Conservation (phyloP, 1,140 invertebrate genomes). For the Scaptodrosophila lebanonensis region DNA sequence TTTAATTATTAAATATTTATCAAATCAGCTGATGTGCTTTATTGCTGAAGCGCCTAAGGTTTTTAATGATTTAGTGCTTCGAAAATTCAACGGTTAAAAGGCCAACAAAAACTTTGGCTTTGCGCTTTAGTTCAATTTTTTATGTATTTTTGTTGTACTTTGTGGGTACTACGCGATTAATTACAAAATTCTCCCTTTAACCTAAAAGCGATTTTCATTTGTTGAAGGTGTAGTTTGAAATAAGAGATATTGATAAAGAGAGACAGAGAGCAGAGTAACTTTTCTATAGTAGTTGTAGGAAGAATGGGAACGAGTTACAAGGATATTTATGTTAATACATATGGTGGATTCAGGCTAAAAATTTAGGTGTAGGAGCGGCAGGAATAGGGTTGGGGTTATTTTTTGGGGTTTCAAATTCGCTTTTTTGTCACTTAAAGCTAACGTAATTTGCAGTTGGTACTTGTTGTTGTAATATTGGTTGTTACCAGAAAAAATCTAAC, state of each 20-base stretch:
- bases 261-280: conserved; percentile 61
- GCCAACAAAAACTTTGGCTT: conserved; percentile 39
- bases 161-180: conserved; percentile 61
- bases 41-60: too few species aligned
- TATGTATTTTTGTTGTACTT: conserved; percentile 26
- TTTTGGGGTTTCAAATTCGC: conserved; percentile 61
- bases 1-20: too few species aligned
- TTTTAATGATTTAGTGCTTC: conserved; percentile 70
- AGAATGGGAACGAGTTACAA: conserved; percentile 47
- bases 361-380: conserved; percentile 41
- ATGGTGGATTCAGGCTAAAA: conserved; percentile 33
- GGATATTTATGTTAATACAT: conserved; percentile 46
- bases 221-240: conserved; percentile 44
- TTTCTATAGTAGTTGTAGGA: conserved; percentile 56
- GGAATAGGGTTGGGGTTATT: neutral
- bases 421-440: conserved; percentile 71
- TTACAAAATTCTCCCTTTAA: conserved; percentile 75
- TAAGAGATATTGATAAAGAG: conserved; percentile 41
- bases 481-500: conserved; percentile 28
- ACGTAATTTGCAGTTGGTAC: conserved; percentile 38
- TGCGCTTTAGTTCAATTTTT: conserved; percentile 22
- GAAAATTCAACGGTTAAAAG: conserved; percentile 67
- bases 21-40: too few species aligned
- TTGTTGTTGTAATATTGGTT: neutral
- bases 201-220: conserved; percentile 70